These are phyloP conservation scores for Andricus quercusramuli DNA, from an alignment of 2,888 invertebrate genomes.

Conservation along the genomic window DNA sequence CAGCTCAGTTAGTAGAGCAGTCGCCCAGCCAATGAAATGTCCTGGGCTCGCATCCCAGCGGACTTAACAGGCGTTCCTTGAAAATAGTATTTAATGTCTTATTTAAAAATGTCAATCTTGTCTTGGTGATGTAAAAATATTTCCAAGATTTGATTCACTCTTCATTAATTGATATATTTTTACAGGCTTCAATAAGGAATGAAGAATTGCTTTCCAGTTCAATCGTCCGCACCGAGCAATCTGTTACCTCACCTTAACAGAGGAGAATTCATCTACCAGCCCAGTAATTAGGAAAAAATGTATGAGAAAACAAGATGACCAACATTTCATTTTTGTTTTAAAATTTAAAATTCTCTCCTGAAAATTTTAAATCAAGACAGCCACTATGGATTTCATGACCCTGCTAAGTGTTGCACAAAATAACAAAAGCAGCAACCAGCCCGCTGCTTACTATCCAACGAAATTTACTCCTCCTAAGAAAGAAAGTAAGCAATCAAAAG, in stretches of 20 bases:
- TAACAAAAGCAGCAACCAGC: conserved; percentile 80
- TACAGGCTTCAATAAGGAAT: neutral
- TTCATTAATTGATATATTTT: neutral
- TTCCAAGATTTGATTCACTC: too few relatives aligned
- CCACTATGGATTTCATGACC: conserved; percentile 82
- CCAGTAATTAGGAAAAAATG: neutral
- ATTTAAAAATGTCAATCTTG: too few relatives aligned
- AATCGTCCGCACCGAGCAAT: neutral
- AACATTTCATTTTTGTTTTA: too few relatives aligned
- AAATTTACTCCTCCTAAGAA: conserved; percentile 92
- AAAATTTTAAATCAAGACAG: neutral
- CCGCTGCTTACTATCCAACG: conserved; percentile 85
- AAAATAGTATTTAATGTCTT: too few relatives aligned
- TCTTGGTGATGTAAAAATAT: too few relatives aligned
- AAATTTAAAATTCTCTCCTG: neutral
- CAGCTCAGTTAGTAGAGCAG: too few relatives aligned
- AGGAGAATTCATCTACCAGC: neutral
- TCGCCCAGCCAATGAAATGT: too few relatives aligned
- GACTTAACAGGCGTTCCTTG: too few relatives aligned
- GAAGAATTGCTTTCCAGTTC: neutral
- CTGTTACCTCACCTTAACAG: neutral
- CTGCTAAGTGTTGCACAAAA: conserved; percentile 83
- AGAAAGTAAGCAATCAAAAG: conserved; percentile 84
- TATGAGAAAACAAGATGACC: neutral
- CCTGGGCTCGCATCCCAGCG: too few relatives aligned